Base-by-base conservation (phyloP, 2,113 vertebrate species). In the Lepidiolamprologus cunningtoni region DNA sequence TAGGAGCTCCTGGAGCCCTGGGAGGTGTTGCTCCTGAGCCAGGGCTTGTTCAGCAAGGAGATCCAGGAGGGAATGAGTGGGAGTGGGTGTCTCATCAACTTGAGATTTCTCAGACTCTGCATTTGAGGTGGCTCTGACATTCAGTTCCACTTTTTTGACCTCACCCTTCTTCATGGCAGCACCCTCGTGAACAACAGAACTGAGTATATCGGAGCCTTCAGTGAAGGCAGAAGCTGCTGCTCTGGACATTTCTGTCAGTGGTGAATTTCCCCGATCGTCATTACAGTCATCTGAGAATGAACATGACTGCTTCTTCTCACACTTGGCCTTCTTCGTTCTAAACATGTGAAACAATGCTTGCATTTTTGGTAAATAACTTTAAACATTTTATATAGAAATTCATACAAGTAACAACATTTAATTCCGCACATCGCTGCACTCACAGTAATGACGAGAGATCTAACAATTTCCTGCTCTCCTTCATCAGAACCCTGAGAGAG, bases 381-480 rank as follows among this genome's bases (percentile, higher is more conserved):
- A 31, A 78, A 40, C 17, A 53, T 33, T 5, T 42, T 26, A 16
- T 47, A 3, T 12, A n/a, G 21, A 4, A 19, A 37, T 54, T 26
- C 4, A 47, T 47, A 45, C 40, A 28, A 47, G 2, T 47, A 50
- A 28, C 1, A 45, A 10, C 23, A 50, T 47, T 9, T n/a, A 68
- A 37, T 21, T 83, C 7, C 8, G 19, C 14, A 0, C 71, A 50
- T 54, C 3, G 3, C 52, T 78, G 28, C 50, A 98, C 97, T 98
- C 94, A 98, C 97, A 94, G 94, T 90, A 97, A 93, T 53, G 96
- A 95, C 3, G 96, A 94, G 54, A 97, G 95, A 53, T 96, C 95
- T 0, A 97, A 96, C 50, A 97, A 93, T 89, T 96, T 96, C 93
- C 96, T 96, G 94, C 97, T 97, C 94, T 98, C 98, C 89, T 97